Conservation (phyloP, 2,888 invertebrate species). For the Gnatocerus cornutus region DNA sequence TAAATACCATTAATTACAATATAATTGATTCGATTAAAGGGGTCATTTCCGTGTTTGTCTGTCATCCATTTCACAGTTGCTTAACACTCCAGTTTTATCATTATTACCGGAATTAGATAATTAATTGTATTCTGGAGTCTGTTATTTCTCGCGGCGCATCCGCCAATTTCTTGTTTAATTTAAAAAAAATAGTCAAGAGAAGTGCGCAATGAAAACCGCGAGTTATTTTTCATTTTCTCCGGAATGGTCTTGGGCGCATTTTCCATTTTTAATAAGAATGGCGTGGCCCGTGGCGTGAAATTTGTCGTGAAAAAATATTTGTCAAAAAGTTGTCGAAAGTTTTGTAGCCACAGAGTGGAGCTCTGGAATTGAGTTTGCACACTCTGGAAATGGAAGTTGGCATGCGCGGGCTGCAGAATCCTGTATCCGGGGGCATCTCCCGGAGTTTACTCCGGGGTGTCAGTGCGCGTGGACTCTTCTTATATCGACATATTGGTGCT, state of each 20-base stretch:
- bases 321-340: constrained; percentile 37
- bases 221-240: neutral
- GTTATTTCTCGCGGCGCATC: too few relatives aligned
- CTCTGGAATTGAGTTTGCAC: constrained; percentile 33
- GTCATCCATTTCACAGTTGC: too few relatives aligned
- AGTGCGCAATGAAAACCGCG: too few relatives aligned
- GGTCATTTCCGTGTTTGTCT: too few relatives aligned
- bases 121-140: too few relatives aligned
- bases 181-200: too few relatives aligned
- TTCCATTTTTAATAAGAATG: constrained; percentile 3
- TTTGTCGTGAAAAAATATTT: constrained; percentile 17
- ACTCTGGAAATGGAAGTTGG: constrained; percentile 41
- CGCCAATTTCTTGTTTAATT: too few relatives aligned
- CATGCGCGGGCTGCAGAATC: constrained; percentile 64
- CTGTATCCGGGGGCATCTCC: constrained; percentile 64
- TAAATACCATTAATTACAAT: too few relatives aligned
- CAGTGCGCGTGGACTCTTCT: constrained; percentile 59
- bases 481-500: constrained; percentile 65
- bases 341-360: constrained; percentile 16
- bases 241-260: neutral
- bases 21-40: too few relatives aligned
- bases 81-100: too few relatives aligned
- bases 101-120: too few relatives aligned
- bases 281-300: neutral
- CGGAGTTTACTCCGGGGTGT: constrained; percentile 64